Evolutionary conservation across 2,113 vertebrate species (phyloP), one percentile per base, ranked within the genome.

Genomic region (Gnathonemus longibarbis): DNA sequence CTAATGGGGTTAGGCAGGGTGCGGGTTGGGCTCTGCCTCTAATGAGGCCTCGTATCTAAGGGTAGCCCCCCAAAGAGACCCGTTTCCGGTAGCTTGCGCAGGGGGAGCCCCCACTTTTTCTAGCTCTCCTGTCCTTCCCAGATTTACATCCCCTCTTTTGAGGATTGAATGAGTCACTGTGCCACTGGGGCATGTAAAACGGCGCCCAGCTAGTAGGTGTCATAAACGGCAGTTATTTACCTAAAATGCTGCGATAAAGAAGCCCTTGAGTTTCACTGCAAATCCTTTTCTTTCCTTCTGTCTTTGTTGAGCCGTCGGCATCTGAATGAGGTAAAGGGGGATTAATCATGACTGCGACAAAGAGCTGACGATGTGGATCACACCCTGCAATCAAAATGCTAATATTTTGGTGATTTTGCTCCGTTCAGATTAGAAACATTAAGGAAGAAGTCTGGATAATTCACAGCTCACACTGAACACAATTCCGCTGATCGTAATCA

Each of bases 351-450:
- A 66, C 58, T 66, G 70, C 70, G 5, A 77, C 70, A 39, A 77
- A 39, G 52, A 53, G 5, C 35, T 58, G 86, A 88, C 9, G 35
- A 19, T 42, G 48, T 35, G 35, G 53, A 66, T 35, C 58, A 24
- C 87, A 10, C 50, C 39, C 35, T 45, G 8, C 19, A n/a, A 62
- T 62, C 35, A 58, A 88, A 88, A 62, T 88, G 53, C 53, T 62
- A 58, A 62, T 74, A 62, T 88, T 88, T 88, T 31, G 58, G 42
- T 88, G 88, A 48, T 88, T 88, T 74, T 46, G 24, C 39, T 77
- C 13, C 10, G 13, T 77, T 39, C 31, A 77, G 31, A 77, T 77
- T 77, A 77, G 24, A 13, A 77, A 39, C 70, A 7, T 39, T 77
- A 77, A 77, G 31, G n/a, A 35, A 17, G 31, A 77, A 77, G 6